Evolutionary conservation across 2,113 vertebrate genomes (phyloP).

Genomic region (Tupaia chinensis): DNA sequence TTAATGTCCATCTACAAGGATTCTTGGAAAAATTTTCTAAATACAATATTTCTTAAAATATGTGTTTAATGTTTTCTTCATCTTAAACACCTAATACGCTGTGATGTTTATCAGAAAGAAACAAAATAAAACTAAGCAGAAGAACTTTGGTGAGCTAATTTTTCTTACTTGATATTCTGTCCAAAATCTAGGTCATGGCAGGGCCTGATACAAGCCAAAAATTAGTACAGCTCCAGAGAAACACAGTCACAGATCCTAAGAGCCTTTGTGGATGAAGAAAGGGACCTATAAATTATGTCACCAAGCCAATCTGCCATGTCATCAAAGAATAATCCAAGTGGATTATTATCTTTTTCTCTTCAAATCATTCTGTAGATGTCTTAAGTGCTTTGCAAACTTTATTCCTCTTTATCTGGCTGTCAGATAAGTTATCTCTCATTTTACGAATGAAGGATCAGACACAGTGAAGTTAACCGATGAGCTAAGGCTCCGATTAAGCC

Average conservation of each 20-base stretch:
- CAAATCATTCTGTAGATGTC: slow-evolving; percentile 58
- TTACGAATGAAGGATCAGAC: slow-evolving; percentile 63
- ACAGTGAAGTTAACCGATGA: slow-evolving; percentile 56
- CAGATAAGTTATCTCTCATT: slow-evolving; percentile 69
- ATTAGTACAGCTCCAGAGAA: slow-evolving; percentile 46
- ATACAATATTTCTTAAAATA: slow-evolving; percentile 44
- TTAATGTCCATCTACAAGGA: not conserved
- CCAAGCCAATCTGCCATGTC: slow-evolving; percentile 52
- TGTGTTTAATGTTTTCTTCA: not conserved
- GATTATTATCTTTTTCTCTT: slow-evolving; percentile 76
- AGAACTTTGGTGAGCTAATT: slow-evolving; percentile 2
- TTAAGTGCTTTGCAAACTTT: slow-evolving; percentile 69
- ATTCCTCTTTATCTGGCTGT: slow-evolving; percentile 66
- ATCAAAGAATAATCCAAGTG: slow-evolving; percentile 67
- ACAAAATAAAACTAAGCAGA: not conserved
- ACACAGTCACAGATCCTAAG: not conserved
- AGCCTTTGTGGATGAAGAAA: slow-evolving; percentile 66
- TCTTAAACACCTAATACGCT: not conserved
- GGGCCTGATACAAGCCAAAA: slow-evolving; percentile 36
- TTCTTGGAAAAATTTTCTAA: not conserved
- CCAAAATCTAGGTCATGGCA: slow-evolving; percentile 66
- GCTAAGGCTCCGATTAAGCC: not conserved
- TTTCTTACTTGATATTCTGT: slow-evolving; percentile 19
- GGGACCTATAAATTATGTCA: slow-evolving; percentile 71
- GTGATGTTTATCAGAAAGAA: not conserved